A percentile compares a stretch with the other conserved stretches of the same genome.
Conservation (phyloP, 2,797 vertebrate genomes). For the Anabas testudineus region DNA sequence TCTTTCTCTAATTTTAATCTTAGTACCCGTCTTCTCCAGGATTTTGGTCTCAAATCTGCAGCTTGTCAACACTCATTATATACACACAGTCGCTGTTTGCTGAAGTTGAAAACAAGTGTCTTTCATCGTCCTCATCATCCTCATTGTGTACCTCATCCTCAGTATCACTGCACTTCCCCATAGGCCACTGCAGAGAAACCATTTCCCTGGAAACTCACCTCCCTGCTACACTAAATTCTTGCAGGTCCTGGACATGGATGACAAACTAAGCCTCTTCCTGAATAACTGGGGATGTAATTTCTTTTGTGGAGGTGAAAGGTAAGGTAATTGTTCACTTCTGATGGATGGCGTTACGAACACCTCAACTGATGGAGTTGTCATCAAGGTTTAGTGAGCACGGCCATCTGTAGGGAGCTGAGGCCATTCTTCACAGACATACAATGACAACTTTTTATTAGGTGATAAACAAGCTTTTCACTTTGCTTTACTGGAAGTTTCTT, state of each 20-base stretch:
- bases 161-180: not conserved
- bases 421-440: constrained; percentile 44
- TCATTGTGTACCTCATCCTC: not conserved
- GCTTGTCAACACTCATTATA: no score
- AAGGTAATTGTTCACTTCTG: constrained; percentile 42
- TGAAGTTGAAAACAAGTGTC: no score
- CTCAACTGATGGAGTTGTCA: constrained; percentile 58
- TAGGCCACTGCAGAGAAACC: not conserved
- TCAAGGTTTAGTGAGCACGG: constrained; percentile 33
- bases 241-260: constrained; percentile 4
- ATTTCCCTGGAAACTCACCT: not conserved
- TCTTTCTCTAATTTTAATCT: no score
- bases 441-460: constrained; percentile 41
- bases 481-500: constrained; percentile 10
- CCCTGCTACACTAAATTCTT: not conserved
- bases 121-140: not conserved
- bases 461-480: constrained; percentile 32
- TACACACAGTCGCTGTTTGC: no score
- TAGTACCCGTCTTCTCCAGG: no score
- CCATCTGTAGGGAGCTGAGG: constrained; percentile 33
- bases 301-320: constrained; percentile 40
- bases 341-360: constrained; percentile 49
- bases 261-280: constrained; percentile 21
- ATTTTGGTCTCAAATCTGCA: no score
- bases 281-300: constrained; percentile 41